phyloP scores from a whole-genome alignment of 2,113 vertebrate species.

The Dinomys branickii region DNA sequence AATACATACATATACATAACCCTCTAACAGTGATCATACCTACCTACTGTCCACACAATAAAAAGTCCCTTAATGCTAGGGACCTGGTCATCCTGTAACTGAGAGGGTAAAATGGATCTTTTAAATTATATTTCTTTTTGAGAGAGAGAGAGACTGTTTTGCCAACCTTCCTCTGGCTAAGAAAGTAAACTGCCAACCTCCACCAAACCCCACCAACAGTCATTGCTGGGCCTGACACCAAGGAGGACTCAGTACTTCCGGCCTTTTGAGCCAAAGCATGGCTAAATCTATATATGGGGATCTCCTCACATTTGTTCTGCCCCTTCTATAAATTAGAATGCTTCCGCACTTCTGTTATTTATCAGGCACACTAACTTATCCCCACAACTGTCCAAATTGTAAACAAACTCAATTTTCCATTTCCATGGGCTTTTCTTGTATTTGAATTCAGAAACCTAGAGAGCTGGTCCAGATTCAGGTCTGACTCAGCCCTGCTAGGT shows the following conservation, averaged over 20 bases:
- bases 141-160: neutral
- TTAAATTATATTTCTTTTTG: neutral
- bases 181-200: neutral
- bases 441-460: neutral
- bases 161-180: neutral
- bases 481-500: neutral
- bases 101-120: neutral
- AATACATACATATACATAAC: neutral
- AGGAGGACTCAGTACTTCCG: neutral
- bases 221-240: neutral
- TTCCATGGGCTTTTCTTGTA: neutral
- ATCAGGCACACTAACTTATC: neutral
- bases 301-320: neutral
- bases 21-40: neutral
- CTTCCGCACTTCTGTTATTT: neutral
- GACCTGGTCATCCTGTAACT: neutral
- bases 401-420: neutral
- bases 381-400: neutral
- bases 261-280: neutral
- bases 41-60: neutral
- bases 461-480: neutral
- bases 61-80: neutral
- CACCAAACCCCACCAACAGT: neutral
- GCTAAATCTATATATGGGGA: neutral
- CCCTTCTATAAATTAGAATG: neutral